These are phyloP conservation scores for Sceliomorpha sp. DNA, from an alignment of 2,888 invertebrate genomes.

Conservation along the genomic window DNA sequence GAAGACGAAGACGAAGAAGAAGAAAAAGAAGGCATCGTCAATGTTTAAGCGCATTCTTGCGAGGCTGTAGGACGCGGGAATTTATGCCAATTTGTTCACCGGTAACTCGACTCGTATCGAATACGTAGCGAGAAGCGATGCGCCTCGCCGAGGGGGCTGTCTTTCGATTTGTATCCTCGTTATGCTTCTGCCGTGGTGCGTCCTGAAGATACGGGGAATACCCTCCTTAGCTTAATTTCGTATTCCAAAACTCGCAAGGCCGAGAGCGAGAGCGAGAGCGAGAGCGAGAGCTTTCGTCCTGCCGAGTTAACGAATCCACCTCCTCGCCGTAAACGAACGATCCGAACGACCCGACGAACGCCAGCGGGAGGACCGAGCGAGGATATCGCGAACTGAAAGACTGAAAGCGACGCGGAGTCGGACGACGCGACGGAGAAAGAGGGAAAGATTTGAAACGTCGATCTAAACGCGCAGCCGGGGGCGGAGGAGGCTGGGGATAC, in stretches of 20 bases:
- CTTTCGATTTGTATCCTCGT: conserved; percentile 75
- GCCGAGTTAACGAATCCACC: conserved; percentile 68
- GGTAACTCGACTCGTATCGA: conserved; percentile 60
- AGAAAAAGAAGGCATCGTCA: conserved; percentile 23
- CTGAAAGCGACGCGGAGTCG: conserved; percentile 33
- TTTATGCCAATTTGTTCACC: conserved; percentile 73
- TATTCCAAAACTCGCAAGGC: conserved; percentile 58
- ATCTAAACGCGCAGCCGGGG: conserved; percentile 37
- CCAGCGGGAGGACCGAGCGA: conserved; percentile 16
- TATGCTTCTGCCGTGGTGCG: conserved; percentile 48
- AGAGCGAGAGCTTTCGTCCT: conserved; percentile 59
- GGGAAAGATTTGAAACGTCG: conserved; percentile 36
- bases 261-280: no score
- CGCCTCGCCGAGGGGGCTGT: conserved; percentile 58
- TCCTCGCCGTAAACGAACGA: conserved; percentile 35
- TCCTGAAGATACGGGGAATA: conserved; percentile 36
- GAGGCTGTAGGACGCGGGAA: conserved; percentile 59
- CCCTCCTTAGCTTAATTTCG: conserved; percentile 47
- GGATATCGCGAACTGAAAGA: conserved; percentile 31
- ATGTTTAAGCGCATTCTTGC: conserved; percentile 42
- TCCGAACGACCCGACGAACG: no score
- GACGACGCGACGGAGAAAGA: no score
- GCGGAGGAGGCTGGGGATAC: no score
- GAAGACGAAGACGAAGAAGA: no score
- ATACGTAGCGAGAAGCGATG: conserved; percentile 56